Base-by-base conservation (phyloP, 2,888 invertebrate species). In the Erynnis tages region DNA sequence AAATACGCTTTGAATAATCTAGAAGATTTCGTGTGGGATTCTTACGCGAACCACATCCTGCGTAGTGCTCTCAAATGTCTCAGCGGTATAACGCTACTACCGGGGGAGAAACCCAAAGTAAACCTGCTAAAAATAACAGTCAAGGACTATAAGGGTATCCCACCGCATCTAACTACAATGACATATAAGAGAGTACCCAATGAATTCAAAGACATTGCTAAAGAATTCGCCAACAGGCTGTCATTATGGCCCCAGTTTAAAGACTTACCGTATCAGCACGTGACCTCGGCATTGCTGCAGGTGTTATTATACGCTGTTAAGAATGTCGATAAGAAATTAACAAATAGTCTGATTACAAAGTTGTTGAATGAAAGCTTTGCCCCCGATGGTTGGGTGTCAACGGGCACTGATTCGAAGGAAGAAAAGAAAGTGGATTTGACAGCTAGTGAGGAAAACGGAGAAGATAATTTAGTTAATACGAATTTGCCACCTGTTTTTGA, bases 1-100 rank as follows among this genome's bases (percentile, higher is more conserved):
- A 94, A 93, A 81, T 97, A 94, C 76, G 87, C 94, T 14, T 76
- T 96, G 0, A 97, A 97, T 74, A 97, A 97, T 83, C 83, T 96
- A 53, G 96, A 96, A 72, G 96, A 96, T 68, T 96, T 94, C 66
- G 91, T 95, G 0, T 93, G 93, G 92, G 95, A 96, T 70, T 82
- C 85, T 0, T 95, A 94, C 59, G 95, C 94, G 0, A 96, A 93
- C 79, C 94, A 95, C 66, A 92, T 96, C 3, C 83, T 96, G 58
- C 91, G 96, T 43, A 92, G 94, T 6, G 93, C 92, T 1, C 73
- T 96, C n/a, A 91, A 93, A 69, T 93, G 92, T 64, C 78, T 96
- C 0, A 91, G 93, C 8, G 95, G 95, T 0, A 88, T 94, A 7
- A 91, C 92, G 0, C 81, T 91, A 14, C 62, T 90, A 60, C 71